phyloP scores from a whole-genome alignment of 2,113 vertebrate species.

The Cinclus mexicanus region DNA sequence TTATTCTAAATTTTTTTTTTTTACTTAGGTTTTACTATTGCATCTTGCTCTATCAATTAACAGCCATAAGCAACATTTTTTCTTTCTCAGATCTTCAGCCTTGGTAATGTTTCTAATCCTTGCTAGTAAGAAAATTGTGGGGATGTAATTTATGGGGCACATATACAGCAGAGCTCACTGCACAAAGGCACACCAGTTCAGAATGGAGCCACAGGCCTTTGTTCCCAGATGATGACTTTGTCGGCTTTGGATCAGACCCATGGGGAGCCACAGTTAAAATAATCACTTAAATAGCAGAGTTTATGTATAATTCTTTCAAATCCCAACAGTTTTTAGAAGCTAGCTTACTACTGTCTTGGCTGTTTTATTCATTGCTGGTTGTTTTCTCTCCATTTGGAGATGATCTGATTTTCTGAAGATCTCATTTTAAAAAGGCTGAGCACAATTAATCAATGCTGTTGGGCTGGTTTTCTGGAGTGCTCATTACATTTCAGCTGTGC shows the following conservation, averaged over 20 bases:
- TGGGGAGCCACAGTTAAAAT: constrained; percentile 6
- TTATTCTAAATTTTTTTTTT: background rate
- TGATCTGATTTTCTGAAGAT: constrained; percentile 25
- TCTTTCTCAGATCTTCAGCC: background rate
- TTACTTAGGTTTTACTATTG: background rate
- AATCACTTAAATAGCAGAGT: constrained; percentile 32
- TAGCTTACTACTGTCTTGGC: constrained; percentile 55
- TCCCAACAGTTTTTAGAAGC: constrained; percentile 13
- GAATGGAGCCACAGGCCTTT: background rate
- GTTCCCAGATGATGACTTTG: background rate
- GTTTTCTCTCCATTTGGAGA: constrained; percentile 37
- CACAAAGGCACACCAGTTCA: background rate
- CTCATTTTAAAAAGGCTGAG: background rate
- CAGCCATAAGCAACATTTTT: background rate
- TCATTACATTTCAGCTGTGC: background rate
- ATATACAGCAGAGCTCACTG: background rate
- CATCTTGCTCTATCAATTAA: background rate
- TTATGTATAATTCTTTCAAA: constrained; percentile 40
- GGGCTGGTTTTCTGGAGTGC: background rate
- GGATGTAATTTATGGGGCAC: background rate
- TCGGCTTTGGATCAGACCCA: background rate
- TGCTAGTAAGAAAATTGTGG: background rate
- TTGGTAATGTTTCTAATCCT: background rate
- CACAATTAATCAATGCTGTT: background rate
- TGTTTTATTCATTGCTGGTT: background rate